Evolutionary conservation across 2,797 vertebrate species (phyloP).

Genomic region (Hoplostethus mediterraneus): DNA sequence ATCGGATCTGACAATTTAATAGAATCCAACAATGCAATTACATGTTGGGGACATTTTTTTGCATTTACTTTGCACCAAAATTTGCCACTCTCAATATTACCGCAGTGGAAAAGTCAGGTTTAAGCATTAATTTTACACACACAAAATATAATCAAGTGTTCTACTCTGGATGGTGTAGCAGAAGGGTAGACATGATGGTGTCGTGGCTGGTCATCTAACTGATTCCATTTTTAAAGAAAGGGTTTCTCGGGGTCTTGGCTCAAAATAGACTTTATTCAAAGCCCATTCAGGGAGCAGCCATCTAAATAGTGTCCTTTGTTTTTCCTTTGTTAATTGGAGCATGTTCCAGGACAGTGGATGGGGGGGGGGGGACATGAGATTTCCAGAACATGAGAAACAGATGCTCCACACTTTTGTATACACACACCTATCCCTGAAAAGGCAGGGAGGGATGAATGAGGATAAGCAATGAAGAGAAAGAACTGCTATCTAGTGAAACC

Average conservation of each 20-base stretch:
- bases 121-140: neutral
- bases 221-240: slow-evolving; percentile 54
- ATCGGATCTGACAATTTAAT: neutral
- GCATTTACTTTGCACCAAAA: neutral
- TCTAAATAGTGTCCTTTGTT: slow-evolving; percentile 55
- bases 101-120: neutral
- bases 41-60: neutral
- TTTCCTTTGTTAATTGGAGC: slow-evolving; percentile 70
- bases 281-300: slow-evolving; percentile 23
- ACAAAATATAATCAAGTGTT: neutral
- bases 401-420: slow-evolving; percentile 53
- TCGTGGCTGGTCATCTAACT: slow-evolving; percentile 39
- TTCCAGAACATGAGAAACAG: slow-evolving; percentile 61
- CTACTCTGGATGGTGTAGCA: neutral
- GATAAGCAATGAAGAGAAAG: slow-evolving; percentile 39
- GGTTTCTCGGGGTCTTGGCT: neutral
- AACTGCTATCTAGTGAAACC: slow-evolving; percentile 24
- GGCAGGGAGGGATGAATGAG: slow-evolving; percentile 21
- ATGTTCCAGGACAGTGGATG: slow-evolving; percentile 54
- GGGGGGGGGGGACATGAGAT: slow-evolving; percentile 41
- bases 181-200: neutral
- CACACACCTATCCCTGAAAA: slow-evolving; percentile 51
- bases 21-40: neutral
- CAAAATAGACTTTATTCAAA: slow-evolving; percentile 33
- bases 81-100: neutral